These are phyloP conservation scores for Theocolax elegans DNA, from an alignment of 1,140 invertebrate species.

Conservation along the genomic window DNA sequence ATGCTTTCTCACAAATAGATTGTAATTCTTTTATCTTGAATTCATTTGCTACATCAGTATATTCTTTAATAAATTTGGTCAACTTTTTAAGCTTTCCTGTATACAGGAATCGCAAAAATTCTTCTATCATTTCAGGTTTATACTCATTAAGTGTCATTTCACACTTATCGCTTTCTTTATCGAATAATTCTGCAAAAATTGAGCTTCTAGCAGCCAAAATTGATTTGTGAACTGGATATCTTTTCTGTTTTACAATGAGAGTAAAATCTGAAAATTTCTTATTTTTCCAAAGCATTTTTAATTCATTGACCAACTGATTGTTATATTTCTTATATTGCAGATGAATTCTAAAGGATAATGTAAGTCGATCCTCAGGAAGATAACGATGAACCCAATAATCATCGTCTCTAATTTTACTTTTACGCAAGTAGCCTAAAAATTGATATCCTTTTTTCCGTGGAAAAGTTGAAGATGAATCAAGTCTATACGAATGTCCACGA, in stretches of 20 bases:
- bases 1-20: background rate
- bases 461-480: background rate
- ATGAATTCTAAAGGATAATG: background rate
- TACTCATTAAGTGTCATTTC: background rate
- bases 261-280: slow-evolving; percentile 8
- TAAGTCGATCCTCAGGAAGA: slow-evolving; percentile 1
- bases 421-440: slow-evolving; percentile 1
- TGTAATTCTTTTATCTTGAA: background rate
- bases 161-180: background rate
- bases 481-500: background rate
- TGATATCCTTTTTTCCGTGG: background rate
- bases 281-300: background rate
- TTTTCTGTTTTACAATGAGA: background rate
- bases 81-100: slow-evolving; percentile 7
- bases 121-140: slow-evolving; percentile 8
- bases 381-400: background rate
- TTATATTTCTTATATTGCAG: slow-evolving; percentile 1
- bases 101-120: background rate
- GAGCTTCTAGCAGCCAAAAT: background rate
- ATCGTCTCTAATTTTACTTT: background rate
- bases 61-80: background rate
- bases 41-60: background rate
- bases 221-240: background rate
- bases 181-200: slow-evolving; percentile 1
- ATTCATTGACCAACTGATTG: background rate